phyloP scores from a whole-genome alignment of 2,888 invertebrate species.

The Hypomecis punctinalis region DNA sequence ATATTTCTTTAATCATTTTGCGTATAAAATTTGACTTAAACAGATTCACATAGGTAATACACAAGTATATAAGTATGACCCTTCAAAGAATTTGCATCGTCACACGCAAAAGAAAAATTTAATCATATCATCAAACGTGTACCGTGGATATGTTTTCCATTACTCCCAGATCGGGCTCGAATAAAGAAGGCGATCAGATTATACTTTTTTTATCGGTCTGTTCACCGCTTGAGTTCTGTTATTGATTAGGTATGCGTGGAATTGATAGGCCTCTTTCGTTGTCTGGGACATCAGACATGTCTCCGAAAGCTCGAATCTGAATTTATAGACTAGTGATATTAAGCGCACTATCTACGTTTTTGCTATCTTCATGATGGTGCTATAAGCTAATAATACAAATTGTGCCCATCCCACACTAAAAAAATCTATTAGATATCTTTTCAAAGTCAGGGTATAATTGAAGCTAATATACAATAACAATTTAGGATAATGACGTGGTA shows the following conservation, averaged over 20 bases:
- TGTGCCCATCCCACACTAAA: no score
- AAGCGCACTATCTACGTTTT: no score
- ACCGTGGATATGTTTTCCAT: constrained; percentile 43
- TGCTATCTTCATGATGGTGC: no score
- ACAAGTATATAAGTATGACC: constrained; percentile 18
- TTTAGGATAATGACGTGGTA: no score
- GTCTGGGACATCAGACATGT: neutral
- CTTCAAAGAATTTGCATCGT: constrained; percentile 48
- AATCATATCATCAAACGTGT: constrained; percentile 44
- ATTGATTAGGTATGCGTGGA: constrained; percentile 12
- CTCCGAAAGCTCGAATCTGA: neutral
- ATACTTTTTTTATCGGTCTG: constrained; percentile 25
- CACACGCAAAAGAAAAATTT: constrained; percentile 50
- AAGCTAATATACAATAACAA: no score
- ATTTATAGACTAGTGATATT: neutral
- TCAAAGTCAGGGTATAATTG: no score
- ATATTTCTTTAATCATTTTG: no score
- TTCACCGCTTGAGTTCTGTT: constrained; percentile 2
- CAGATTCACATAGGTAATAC: neutral
- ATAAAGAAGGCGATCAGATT: constrained; percentile 27
- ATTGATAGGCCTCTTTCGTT: constrained; percentile 3
- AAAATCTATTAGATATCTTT: no score
- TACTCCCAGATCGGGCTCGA: constrained; percentile 38
- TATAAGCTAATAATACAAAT: no score
- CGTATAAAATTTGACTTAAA: no score